Percentiles rank a stretch among this genome's conserved stretches.
These are phyloP conservation scores for Paramormyrops kingsleyae DNA, from an alignment of 2,113 vertebrate species.

Conservation along the genomic window DNA sequence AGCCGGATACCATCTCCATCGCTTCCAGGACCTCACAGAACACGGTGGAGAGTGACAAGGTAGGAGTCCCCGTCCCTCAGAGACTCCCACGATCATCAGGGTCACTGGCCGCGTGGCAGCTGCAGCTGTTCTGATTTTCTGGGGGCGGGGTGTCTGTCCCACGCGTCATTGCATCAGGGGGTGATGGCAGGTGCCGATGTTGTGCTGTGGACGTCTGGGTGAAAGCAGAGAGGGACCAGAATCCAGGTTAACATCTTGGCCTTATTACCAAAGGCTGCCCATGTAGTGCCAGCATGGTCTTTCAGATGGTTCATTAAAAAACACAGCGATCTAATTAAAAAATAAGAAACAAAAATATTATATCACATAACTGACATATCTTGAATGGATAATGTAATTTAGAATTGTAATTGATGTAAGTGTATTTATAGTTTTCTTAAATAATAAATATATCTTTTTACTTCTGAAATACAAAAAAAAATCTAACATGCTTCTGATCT, in stretches of 20 bases:
- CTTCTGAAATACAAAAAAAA: background rate
- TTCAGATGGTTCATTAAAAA: background rate
- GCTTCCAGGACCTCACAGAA: slow-evolving; percentile 95
- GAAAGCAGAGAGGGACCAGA: background rate
- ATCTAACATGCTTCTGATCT: background rate
- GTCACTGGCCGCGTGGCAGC: background rate
- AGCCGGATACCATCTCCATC: slow-evolving; percentile 96
- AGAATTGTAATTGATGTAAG: background rate
- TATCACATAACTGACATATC: background rate
- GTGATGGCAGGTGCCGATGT: background rate
- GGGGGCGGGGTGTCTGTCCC: background rate
- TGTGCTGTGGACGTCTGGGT: background rate
- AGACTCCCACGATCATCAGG: background rate
- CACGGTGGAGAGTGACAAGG: slow-evolving; percentile 98
- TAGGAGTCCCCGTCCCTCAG: slow-evolving; percentile 44
- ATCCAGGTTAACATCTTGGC: background rate
- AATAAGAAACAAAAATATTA: background rate
- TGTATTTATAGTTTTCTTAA: background rate
- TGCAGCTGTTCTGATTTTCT: background rate
- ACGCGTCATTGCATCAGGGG: background rate
- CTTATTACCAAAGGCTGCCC: background rate
- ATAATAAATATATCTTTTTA: background rate
- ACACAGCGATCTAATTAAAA: background rate
- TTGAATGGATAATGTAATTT: background rate
- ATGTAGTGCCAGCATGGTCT: background rate